Evolutionary conservation across 2,888 invertebrate genomes (phyloP).

Genomic region (Perithous albicinctus): DNA sequence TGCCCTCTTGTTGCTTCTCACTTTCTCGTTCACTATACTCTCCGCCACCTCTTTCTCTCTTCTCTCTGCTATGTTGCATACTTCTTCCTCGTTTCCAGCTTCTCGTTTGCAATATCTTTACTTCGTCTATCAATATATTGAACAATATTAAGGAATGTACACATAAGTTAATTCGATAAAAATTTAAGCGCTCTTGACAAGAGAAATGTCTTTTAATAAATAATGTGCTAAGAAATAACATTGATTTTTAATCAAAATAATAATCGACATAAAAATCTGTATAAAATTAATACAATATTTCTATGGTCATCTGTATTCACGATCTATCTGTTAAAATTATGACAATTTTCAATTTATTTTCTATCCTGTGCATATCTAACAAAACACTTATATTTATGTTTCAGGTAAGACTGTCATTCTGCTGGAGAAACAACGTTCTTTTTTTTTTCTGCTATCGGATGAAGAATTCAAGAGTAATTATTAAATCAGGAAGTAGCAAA

Average conservation of each 20-base stretch:
- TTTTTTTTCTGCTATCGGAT: background rate
- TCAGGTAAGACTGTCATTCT: too few relatives aligned
- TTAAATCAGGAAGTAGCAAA: background rate
- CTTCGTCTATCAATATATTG: background rate
- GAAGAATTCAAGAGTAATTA: background rate
- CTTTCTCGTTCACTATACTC: conserved; percentile 34
- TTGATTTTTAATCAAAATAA: too few relatives aligned
- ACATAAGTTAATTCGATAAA: too few relatives aligned
- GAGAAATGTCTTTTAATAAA: too few relatives aligned
- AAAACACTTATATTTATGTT: too few relatives aligned
- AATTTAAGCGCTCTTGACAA: too few relatives aligned
- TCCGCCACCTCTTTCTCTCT: background rate
- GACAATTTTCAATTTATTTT: background rate
- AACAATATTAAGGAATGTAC: background rate
- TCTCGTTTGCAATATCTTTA: conserved; percentile 35
- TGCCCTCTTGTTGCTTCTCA: conserved; percentile 69
- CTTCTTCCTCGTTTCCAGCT: conserved; percentile 31
- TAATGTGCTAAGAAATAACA: too few relatives aligned
- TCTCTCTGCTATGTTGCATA: conserved; percentile 1
- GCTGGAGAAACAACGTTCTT: background rate
- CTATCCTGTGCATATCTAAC: too few relatives aligned
- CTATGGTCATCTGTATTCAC: too few relatives aligned
- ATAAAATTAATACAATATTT: too few relatives aligned
- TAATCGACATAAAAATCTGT: too few relatives aligned
- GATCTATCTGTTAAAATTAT: too few relatives aligned